phyloP scores from a whole-genome alignment of 1,140 invertebrate species.

The Gryllus bimaculatus region DNA sequence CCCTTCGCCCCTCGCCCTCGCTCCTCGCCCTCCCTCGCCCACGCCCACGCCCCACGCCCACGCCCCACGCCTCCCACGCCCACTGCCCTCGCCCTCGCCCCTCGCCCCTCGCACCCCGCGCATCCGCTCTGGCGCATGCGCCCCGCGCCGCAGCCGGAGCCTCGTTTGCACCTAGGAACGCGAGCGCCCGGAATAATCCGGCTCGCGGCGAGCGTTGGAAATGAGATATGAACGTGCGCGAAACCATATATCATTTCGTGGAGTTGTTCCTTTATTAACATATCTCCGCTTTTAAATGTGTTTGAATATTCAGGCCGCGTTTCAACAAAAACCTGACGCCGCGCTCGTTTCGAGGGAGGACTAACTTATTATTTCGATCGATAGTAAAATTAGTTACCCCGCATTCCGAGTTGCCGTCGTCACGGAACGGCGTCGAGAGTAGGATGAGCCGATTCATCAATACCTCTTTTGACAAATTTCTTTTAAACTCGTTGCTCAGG shows the following conservation, averaged over 20 bases:
- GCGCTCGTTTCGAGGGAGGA: background rate
- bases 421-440: background rate
- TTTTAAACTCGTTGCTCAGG: background rate
- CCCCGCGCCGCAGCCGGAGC: no score
- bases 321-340: background rate
- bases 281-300: constrained; percentile 1
- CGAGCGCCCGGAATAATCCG: background rate
- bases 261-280: background rate
- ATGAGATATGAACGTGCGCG: background rate
- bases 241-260: background rate
- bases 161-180: background rate
- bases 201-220: background rate
- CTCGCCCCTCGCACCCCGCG: no score
- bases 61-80: no score
- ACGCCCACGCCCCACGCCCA: no score
- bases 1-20: no score
- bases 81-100: background rate
- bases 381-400: background rate
- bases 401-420: background rate
- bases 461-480: background rate
- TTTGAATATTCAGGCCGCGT: background rate
- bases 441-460: background rate
- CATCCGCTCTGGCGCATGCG: no score
- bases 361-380: background rate
- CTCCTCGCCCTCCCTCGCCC: background rate